These are phyloP conservation scores for Nowickia ferox DNA, from an alignment of 2,888 invertebrate species.

Conservation along the genomic window DNA sequence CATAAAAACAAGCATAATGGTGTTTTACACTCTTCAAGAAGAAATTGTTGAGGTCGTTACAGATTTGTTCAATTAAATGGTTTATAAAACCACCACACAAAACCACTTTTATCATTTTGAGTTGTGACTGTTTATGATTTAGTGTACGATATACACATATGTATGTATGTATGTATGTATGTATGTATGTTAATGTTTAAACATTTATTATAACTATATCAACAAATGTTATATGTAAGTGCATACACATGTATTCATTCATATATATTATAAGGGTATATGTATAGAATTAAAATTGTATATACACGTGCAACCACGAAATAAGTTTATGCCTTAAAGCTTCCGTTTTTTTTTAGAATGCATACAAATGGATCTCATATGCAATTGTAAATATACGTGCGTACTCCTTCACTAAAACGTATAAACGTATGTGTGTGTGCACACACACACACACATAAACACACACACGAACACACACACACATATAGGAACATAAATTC, in stretches of 20 bases:
- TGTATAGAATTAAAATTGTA: constrained; percentile 37
- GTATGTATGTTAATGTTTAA: background rate
- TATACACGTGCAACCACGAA: constrained; percentile 4
- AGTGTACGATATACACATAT: too few species aligned
- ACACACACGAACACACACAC: background rate
- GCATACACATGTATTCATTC: too few species aligned
- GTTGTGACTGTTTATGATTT: too few species aligned
- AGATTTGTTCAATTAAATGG: too few species aligned
- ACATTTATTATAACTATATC: background rate
- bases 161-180: too few species aligned
- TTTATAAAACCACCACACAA: too few species aligned
- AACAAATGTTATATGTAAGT: background rate
- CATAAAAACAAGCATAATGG: too few species aligned
- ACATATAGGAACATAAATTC: background rate
- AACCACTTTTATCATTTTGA: too few species aligned
- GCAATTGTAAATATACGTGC: constrained; percentile 29
- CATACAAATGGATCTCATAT: constrained; percentile 21
- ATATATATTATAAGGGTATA: constrained; percentile 2
- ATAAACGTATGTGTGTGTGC: background rate
- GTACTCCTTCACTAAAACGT: constrained; percentile 24
- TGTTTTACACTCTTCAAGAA: too few species aligned
- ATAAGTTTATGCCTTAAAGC: constrained; percentile 46
- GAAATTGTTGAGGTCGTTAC: too few species aligned
- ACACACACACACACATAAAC: background rate
- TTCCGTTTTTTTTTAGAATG: background rate